Evolutionary conservation across 2,113 vertebrate genomes (phyloP), one percentile per base, ranked within the genome.

Genomic region (Arenaria interpres): DNA sequence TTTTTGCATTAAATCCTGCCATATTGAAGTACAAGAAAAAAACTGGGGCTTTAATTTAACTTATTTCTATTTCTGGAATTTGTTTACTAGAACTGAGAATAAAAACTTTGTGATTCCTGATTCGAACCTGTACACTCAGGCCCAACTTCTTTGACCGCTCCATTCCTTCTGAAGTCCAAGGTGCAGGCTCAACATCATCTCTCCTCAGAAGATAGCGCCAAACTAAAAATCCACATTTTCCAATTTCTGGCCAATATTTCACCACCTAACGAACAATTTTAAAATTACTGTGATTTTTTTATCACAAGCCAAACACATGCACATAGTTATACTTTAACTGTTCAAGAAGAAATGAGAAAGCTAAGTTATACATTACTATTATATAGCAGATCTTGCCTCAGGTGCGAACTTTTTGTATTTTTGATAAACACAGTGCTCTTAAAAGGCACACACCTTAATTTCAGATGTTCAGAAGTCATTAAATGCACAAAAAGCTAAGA

Each of bases 181-280:
- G 99, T 8, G 99, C 99, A 66, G 99, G 99, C 81, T 99, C 99
- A 90, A 98, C 76, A n/a, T 99, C 99, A 83, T 99, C 99, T 88
- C 99, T 98, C 96, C 99, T 98, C 97, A 99, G 97, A 96, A 99
- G 98, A 94, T 99, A 99, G 41, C 99, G 98, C 99, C 99, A 99
- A 91, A 99, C 99, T 95, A 99, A 98, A 97, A 99, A 99, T 27
- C 99, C 99, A 93, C 99, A 99, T 92, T 99, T 99, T 85, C 99
- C 99, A 53, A 99, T 99, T 98, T 99, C 99, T 37, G 99, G 99
- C 99, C 99, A 99, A 81, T 99, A 99, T 96, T 99, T 99, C n/a
- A 99, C 99, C 96, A 99, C 99, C 99, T 99, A 92, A 88, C 95
- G 57, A 62, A 91, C 27, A 98, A 94, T n/a, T 87, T 87, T 7